Conservation (phyloP, 2,113 vertebrate genomes). For the Pseudonaja textilis region DNA sequence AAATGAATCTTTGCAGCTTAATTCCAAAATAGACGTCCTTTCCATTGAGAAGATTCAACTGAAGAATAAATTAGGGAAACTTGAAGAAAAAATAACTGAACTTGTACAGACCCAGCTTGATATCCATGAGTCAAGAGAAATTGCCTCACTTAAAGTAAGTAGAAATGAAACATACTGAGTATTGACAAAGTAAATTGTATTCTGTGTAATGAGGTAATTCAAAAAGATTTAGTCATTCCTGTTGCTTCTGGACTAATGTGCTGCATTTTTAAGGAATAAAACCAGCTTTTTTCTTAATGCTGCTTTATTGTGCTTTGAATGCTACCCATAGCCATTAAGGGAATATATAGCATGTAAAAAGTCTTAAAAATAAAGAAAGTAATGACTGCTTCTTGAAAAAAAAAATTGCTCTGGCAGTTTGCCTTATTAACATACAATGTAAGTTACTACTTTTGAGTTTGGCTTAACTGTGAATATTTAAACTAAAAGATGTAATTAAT, state of each 20-base stretch:
- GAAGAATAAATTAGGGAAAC: constrained; percentile 82
- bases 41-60: constrained; percentile 85
- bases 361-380: neutral
- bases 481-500: neutral
- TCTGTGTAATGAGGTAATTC: neutral
- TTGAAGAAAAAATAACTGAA: constrained; percentile 86
- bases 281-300: neutral
- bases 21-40: constrained; percentile 86
- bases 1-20: constrained; percentile 89
- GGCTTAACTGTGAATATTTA: neutral
- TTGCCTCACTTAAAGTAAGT: constrained; percentile 88
- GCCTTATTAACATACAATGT: neutral
- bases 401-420: neutral
- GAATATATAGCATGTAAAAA: neutral
- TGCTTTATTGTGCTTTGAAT: neutral
- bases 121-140: constrained; percentile 77
- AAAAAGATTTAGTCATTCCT: neutral
- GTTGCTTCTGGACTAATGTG: neutral
- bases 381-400: neutral
- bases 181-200: constrained; percentile 32
- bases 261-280: constrained; percentile 12
- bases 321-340: neutral
- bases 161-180: constrained; percentile 32
- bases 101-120: constrained; percentile 75
- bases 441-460: neutral